These are phyloP conservation scores for Empidonax traillii DNA, from an alignment of 2,113 vertebrate genomes.

Conservation along the genomic window DNA sequence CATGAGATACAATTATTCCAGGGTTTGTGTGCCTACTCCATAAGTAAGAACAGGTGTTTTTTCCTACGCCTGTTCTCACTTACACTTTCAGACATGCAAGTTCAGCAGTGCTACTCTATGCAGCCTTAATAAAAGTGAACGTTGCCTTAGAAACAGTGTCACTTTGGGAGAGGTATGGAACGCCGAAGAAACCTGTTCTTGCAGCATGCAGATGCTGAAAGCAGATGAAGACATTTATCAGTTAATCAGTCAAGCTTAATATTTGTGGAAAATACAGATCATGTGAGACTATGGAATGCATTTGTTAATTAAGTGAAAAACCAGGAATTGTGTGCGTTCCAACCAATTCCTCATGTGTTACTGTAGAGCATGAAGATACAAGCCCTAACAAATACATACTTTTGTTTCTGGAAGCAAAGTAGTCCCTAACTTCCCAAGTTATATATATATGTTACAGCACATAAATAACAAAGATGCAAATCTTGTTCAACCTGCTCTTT, in stretches of 20 bases:
- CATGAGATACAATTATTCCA: background rate
- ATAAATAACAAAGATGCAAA: background rate
- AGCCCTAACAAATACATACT: background rate
- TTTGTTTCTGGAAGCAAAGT: background rate
- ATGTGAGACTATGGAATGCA: background rate
- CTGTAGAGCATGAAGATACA: background rate
- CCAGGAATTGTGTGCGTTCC: background rate
- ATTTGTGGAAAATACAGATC: conserved; percentile 44
- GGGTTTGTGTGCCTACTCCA: background rate
- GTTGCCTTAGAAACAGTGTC: conserved; percentile 52
- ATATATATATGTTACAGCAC: background rate
- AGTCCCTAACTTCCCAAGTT: background rate
- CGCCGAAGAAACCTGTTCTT: conserved; percentile 11
- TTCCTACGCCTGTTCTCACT: conserved; percentile 44
- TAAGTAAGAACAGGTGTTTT: conserved; percentile 22
- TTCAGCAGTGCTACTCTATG: conserved; percentile 31
- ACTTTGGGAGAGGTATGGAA: conserved; percentile 7
- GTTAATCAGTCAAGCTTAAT: conserved; percentile 30
- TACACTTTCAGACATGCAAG: background rate
- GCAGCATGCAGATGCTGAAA: conserved; percentile 38
- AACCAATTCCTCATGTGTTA: background rate
- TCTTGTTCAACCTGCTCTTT: background rate
- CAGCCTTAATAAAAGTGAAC: conserved; percentile 22
- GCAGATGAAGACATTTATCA: conserved; percentile 49
- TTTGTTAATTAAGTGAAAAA: conserved; percentile 55